Percentiles rank a stretch among this genome's conserved stretches.
phyloP scores from a whole-genome alignment of 2,888 invertebrate species.

The Parnassius mnemosyne region DNA sequence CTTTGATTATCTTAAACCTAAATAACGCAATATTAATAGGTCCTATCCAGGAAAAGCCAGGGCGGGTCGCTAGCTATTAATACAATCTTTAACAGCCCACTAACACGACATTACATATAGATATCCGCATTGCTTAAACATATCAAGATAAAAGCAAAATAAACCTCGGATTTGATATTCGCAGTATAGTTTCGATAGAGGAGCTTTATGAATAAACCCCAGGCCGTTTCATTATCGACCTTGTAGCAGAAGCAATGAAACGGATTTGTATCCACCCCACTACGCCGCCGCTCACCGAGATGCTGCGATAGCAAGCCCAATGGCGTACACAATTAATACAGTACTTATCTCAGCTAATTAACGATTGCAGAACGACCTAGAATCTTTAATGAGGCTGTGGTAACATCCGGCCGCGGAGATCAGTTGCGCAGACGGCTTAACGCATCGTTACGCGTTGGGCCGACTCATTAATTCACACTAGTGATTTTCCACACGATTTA shows the following conservation, averaged over 20 bases:
- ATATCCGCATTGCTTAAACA: constrained; percentile 9
- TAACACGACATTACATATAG: not conserved
- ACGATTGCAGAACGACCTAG: constrained; percentile 76
- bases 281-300: constrained; percentile 41
- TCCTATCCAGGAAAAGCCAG: too few species aligned
- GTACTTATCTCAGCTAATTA: constrained; percentile 76
- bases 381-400: constrained; percentile 76
- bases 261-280: constrained; percentile 24
- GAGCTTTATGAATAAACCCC: constrained; percentile 11
- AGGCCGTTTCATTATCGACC: constrained; percentile 18
- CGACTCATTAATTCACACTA: constrained; percentile 24
- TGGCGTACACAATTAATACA: constrained; percentile 77
- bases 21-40: too few species aligned
- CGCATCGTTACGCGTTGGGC: constrained; percentile 36
- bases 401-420: constrained; percentile 65
- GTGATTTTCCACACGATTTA: constrained; percentile 23
- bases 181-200: constrained; percentile 3
- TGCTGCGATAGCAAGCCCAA: constrained; percentile 66
- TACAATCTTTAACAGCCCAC: too few species aligned
- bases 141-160: not conserved
- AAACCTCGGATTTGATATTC: constrained; percentile 1
- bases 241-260: constrained; percentile 25
- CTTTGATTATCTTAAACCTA: too few species aligned
- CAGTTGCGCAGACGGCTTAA: constrained; percentile 36
- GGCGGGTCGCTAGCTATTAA: too few species aligned